phyloP scores from a whole-genome alignment of 2,888 invertebrate species.

The Andricus curvator region DNA sequence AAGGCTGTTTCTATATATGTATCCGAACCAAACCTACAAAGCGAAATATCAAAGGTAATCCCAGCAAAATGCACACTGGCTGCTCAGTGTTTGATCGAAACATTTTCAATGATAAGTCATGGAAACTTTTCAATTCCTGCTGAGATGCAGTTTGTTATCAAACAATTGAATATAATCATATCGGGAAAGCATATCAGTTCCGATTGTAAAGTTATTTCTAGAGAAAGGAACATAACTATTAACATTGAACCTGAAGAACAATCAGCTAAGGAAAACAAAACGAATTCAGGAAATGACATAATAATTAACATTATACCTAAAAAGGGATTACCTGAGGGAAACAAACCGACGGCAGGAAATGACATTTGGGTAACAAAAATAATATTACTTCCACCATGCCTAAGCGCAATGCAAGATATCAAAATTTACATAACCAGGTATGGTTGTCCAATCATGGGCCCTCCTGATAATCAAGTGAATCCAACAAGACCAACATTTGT shows the following conservation, averaged over 20 bases:
- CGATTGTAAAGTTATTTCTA: not conserved
- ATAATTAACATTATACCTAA: not conserved
- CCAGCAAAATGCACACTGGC: constrained; percentile 41
- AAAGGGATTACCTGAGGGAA: no score
- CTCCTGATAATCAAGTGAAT: no score
- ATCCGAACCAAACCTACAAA: constrained; percentile 23
- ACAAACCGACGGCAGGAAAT: no score
- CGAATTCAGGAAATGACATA: no score
- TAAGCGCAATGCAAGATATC: not conserved
- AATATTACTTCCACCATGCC: not conserved
- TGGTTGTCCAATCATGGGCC: not conserved
- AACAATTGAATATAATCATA: not conserved
- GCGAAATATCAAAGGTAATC: constrained; percentile 39
- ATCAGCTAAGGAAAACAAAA: no score
- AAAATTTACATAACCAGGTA: not conserved
- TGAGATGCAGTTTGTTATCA: not conserved
- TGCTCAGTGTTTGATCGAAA: constrained; percentile 42
- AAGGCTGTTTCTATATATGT: constrained; percentile 43
- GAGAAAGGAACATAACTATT: not conserved
- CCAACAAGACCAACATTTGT: not conserved
- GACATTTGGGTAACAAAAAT: not conserved
- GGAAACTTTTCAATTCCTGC: not conserved
- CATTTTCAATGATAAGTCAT: not conserved
- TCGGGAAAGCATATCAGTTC: not conserved
- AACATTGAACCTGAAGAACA: not conserved